Evolutionary conservation across 2,797 vertebrate species (phyloP).

Genomic region (Valencia hispanica): DNA sequence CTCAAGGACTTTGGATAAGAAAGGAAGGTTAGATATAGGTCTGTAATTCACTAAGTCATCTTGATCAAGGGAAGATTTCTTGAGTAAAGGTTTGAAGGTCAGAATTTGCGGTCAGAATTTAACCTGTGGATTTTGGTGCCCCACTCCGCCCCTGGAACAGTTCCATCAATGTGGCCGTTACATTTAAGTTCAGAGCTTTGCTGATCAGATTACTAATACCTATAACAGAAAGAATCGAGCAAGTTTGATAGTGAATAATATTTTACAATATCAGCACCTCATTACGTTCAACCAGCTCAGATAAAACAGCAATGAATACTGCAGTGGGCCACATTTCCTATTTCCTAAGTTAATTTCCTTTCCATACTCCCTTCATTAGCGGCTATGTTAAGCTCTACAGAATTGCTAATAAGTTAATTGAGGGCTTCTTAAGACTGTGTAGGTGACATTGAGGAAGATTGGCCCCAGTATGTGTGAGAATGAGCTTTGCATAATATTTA

Average conservation of each 20-base stretch:
- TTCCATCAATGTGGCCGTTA: neutral
- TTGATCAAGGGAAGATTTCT: too few species aligned
- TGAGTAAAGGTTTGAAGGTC: too few species aligned
- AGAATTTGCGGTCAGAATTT: too few species aligned
- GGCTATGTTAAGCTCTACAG: conserved; percentile 63
- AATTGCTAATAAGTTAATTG: conserved; percentile 74
- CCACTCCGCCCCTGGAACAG: too few species aligned
- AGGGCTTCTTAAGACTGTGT: conserved; percentile 73
- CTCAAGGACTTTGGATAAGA: too few species aligned
- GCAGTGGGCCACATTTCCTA: conserved; percentile 32
- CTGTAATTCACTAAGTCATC: too few species aligned
- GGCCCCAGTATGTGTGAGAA: conserved; percentile 61
- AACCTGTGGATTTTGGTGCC: too few species aligned
- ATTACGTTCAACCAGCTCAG: conserved; percentile 19
- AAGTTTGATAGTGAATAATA: conserved; percentile 23
- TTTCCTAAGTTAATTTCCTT: conserved; percentile 59
- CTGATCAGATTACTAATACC: neutral
- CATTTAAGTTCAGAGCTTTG: neutral
- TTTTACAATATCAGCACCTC: conserved; percentile 9
- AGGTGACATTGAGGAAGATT: conserved; percentile 76
- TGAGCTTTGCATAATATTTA: conserved; percentile 71
- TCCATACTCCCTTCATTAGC: conserved; percentile 65
- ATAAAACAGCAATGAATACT: conserved; percentile 14
- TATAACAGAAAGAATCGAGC: neutral
- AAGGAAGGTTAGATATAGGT: too few species aligned